phyloP scores from a whole-genome alignment of 2,797 vertebrate genomes.

The Heliangelus exortis region DNA sequence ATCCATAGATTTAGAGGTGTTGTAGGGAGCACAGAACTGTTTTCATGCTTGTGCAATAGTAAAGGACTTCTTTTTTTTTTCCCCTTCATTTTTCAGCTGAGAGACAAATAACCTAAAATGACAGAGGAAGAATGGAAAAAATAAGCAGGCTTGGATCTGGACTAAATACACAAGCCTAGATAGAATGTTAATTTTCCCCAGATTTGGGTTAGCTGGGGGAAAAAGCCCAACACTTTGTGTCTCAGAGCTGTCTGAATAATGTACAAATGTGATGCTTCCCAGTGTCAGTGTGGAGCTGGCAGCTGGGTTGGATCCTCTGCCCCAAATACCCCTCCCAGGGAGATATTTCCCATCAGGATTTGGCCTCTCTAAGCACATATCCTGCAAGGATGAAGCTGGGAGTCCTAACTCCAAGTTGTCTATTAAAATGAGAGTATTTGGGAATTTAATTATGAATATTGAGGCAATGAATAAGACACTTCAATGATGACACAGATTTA shows the following conservation, averaged over 20 bases:
- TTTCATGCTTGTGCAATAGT: background rate
- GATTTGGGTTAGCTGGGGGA: constrained; percentile 24
- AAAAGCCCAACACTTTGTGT: background rate
- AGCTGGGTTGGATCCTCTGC: background rate
- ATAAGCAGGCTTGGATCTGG: constrained; percentile 40
- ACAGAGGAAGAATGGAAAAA: constrained; percentile 50
- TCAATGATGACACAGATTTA: background rate
- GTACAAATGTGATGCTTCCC: background rate
- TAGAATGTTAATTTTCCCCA: constrained; percentile 58
- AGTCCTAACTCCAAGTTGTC: background rate
- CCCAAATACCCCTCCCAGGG: background rate
- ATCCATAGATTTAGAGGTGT: background rate
- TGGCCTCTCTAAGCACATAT: background rate
- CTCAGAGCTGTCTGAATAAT: background rate
- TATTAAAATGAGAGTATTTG: background rate
- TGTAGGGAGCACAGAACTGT: background rate
- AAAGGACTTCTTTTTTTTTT: background rate
- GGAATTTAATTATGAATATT: background rate
- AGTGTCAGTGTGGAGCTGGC: background rate
- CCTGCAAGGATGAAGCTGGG: background rate
- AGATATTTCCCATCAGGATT: background rate
- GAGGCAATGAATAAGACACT: background rate
- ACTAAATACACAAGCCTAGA: background rate
- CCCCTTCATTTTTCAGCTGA: background rate
- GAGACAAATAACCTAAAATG: background rate